Evolutionary conservation across 2,888 invertebrate species (phyloP), one percentile per base, ranked within the genome.

Genomic region (Thyatira batis): DNA sequence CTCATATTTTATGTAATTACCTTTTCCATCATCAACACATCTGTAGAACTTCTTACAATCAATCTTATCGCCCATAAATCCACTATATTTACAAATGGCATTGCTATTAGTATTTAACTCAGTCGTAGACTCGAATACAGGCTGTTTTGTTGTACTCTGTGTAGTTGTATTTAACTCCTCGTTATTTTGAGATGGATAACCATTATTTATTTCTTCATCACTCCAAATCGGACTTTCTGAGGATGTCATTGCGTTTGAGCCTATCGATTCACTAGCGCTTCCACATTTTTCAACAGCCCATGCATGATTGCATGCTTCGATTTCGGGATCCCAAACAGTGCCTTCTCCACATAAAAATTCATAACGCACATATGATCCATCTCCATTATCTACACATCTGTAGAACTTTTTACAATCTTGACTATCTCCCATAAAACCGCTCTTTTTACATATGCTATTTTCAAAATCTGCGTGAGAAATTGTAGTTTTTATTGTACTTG

Each of bases 21-120:
- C 93, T 25, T 92, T 85, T 0, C 93, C 94, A 72, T 93, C 92
- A 55, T 92, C 88, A 20, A 96, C 95, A 82, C 97, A 97, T 63
- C 96, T 93, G 76, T 95, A 96, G 85, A 96, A 97, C 77, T 94
- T 95, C 57, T 92, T 94, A 73, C 96, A 97, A 72, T 96, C 93
- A 45, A 86, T 85, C 39, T 92, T 88, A 80, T 96, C 94, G 11
- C 94, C 93, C 71, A 94, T 93, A 79, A 95, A 97, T 17, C 95
- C 95, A 77, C 93, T 94, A 30, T 51, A 54, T 45, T 60, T 60
- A 57, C 87, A 87, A 52, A 61, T 50, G 17, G 57, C 63, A 48
- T 52, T 58, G 17, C 58, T 63, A 48, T 52, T 58, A 54, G 10
- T 45, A 30, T 20, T 55, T 50, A 65, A 54, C 49, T 61, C 48